Conservation (phyloP, 1,140 invertebrate genomes). For the Charaxes varanes region DNA sequence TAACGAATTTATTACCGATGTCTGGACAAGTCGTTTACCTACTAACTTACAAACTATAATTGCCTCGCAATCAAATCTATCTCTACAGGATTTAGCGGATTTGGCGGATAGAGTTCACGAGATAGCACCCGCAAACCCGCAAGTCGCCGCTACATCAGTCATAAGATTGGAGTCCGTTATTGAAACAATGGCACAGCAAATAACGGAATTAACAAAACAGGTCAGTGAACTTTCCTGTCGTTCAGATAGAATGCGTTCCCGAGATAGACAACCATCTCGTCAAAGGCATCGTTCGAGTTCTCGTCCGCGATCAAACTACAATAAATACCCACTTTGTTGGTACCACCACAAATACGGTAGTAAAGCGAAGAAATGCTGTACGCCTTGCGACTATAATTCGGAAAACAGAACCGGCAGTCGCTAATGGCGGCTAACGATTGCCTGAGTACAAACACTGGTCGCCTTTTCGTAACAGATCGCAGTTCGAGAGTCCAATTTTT, state of each 20-base stretch:
- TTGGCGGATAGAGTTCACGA: slow-evolving; percentile 13
- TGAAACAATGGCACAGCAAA: slow-evolving; percentile 1
- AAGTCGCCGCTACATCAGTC: slow-evolving; percentile 4
- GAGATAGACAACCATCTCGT: not conserved
- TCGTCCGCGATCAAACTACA: slow-evolving; percentile 13
- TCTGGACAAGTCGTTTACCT: slow-evolving; percentile 12
- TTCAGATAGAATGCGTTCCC: not conserved
- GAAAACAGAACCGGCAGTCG: no score
- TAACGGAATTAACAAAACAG: slow-evolving; percentile 6
- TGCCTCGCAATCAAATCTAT: slow-evolving; percentile 3
- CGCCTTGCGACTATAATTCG: slow-evolving; percentile 25
- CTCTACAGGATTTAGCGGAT: slow-evolving; percentile 7
- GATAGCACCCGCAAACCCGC: slow-evolving; percentile 7
- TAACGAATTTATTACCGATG: slow-evolving; percentile 1
- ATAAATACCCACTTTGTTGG: slow-evolving; percentile 21
- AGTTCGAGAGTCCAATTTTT: slow-evolving; percentile 18
- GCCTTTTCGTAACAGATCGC: slow-evolving; percentile 26
- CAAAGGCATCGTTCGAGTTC: not conserved
- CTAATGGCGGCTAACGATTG: slow-evolving; percentile 29
- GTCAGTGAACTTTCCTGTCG: slow-evolving; percentile 9
- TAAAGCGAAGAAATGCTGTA: slow-evolving; percentile 19
- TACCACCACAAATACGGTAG: slow-evolving; percentile 25
- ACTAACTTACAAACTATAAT: slow-evolving; percentile 10
- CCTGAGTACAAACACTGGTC: slow-evolving; percentile 21
- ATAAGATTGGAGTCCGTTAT: not conserved